phyloP scores from a whole-genome alignment of 2,113 vertebrate genomes.

The Spea multiplicata region DNA sequence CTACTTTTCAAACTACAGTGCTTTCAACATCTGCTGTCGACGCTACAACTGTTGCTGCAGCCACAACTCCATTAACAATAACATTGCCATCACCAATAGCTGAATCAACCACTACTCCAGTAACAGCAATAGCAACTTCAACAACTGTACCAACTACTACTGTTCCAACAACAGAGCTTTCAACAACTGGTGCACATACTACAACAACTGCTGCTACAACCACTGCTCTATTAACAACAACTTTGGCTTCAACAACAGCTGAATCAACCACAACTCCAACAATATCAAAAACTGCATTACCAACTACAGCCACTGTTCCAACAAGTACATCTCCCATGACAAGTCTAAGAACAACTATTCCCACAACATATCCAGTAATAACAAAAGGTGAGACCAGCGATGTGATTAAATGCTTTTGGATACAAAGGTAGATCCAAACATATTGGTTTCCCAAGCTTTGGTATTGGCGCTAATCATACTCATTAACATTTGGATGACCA shows the following conservation, averaged over 20 bases:
- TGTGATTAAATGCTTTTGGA: background rate
- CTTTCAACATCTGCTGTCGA: background rate
- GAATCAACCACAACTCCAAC: no score
- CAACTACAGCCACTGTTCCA: no score
- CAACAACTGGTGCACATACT: background rate
- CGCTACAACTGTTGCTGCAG: background rate
- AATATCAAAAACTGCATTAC: no score
- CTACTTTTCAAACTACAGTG: background rate
- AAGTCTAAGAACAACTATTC: no score
- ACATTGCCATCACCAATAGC: background rate
- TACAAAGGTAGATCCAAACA: no score
- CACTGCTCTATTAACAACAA: background rate
- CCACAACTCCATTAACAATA: background rate
- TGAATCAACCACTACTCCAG: background rate
- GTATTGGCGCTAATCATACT: no score
- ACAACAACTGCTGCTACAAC: background rate
- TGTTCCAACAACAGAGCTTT: background rate
- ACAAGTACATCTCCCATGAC: no score
- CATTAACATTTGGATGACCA: no score
- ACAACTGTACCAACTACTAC: background rate
- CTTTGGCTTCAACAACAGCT: no score
- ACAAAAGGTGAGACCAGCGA: background rate
- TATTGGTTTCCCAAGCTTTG: no score
- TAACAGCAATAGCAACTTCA: background rate
- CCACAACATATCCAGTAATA: background rate